Conservation (phyloP, 2,888 invertebrate genomes). For the Bursaphelenchus okinawaensis region DNA sequence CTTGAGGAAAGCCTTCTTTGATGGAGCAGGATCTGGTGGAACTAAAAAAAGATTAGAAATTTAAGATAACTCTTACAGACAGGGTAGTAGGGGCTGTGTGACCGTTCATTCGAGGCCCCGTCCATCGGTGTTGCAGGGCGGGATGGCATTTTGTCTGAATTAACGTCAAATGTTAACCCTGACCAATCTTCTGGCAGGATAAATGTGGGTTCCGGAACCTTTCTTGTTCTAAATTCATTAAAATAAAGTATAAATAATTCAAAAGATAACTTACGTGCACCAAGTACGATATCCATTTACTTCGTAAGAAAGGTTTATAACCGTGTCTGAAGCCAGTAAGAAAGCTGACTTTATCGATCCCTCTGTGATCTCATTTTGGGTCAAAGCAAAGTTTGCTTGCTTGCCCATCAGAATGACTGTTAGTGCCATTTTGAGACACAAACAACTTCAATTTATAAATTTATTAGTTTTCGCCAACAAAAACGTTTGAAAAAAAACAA, state of each 20-base stretch:
- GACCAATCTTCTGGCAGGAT: slow-evolving; percentile 15
- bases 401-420: slow-evolving; percentile 17
- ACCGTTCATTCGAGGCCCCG: slow-evolving; percentile 14
- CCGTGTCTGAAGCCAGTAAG: slow-evolving; percentile 17
- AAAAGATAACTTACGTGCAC: slow-evolving; percentile 26
- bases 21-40: slow-evolving; percentile 30
- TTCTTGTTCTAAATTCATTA: slow-evolving; percentile 23
- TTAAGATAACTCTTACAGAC: slow-evolving; percentile 15
- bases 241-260: slow-evolving; percentile 21
- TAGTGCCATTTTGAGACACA: slow-evolving; percentile 18
- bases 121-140: slow-evolving; percentile 21
- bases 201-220: too few relatives aligned
- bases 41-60: slow-evolving; percentile 17
- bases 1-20: slow-evolving; percentile 19
- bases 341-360: slow-evolving; percentile 21
- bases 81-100: slow-evolving; percentile 21
- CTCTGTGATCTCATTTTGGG: slow-evolving; percentile 16
- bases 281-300: slow-evolving; percentile 8
- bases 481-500: slow-evolving; percentile 10
- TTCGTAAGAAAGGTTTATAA: slow-evolving; percentile 20
- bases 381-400: slow-evolving; percentile 17
- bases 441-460: slow-evolving; percentile 25
- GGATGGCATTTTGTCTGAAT: slow-evolving; percentile 21
- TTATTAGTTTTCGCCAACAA: slow-evolving; percentile 20
- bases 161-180: slow-evolving; percentile 8